phyloP scores from a whole-genome alignment of 1,140 invertebrate species.

The Aethina tumida region DNA sequence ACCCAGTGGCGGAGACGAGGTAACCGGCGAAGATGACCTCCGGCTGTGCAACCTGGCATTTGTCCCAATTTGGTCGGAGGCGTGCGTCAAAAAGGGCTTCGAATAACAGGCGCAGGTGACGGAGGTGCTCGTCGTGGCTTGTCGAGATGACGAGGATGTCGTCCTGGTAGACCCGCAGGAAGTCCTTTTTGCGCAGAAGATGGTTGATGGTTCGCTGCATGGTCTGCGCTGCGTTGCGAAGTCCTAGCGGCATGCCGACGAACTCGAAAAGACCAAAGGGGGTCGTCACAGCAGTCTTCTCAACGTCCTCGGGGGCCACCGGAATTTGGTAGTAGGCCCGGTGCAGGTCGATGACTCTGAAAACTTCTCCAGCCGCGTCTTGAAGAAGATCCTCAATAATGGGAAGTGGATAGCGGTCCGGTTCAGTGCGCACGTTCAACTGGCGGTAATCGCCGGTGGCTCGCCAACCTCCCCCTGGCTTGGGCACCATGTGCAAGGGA shows the following conservation, averaged over 20 bases:
- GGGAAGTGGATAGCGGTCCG: conserved; percentile 26
- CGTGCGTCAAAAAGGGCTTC: conserved; percentile 18
- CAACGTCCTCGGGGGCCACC: conserved; percentile 18
- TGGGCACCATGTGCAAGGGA: conserved; percentile 34
- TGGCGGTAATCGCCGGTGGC: conserved; percentile 36
- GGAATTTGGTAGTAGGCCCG: conserved; percentile 36
- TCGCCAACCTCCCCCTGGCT: conserved; percentile 31
- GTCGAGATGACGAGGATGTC: conserved; percentile 32
- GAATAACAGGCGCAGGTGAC: conserved; percentile 24
- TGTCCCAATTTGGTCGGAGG: conserved; percentile 26
- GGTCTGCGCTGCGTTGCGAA: conserved; percentile 20
- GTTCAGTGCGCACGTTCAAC: conserved; percentile 38
- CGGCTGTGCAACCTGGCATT: conserved; percentile 21
- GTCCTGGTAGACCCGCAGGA: conserved; percentile 24
- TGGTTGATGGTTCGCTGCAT: conserved; percentile 17
- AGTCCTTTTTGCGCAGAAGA: conserved; percentile 9
- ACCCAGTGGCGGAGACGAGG: conserved; percentile 20
- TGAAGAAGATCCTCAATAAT: conserved; percentile 5
- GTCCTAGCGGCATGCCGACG: conserved; percentile 15
- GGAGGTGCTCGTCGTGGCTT: conserved; percentile 21
- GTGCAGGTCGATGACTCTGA: conserved; percentile 34
- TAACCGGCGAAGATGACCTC: conserved; percentile 31
- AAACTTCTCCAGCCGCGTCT: conserved; percentile 29
- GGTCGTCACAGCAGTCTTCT: conserved; percentile 16
- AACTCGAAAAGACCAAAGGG: conserved; percentile 20